Conservation (phyloP, 2,888 invertebrate species). For the Lamellibrachia satsuma region DNA sequence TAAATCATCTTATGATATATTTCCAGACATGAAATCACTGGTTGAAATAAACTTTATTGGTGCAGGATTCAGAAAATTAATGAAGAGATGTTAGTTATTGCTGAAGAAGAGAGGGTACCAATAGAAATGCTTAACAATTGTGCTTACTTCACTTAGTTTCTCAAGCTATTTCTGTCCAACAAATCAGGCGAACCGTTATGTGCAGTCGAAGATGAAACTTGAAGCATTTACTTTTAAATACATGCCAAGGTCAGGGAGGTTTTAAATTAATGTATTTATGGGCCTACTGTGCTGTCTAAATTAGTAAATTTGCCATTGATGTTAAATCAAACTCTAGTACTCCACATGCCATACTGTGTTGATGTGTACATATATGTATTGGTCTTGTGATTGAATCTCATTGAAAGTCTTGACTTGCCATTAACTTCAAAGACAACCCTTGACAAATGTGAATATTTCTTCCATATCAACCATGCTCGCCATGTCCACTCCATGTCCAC, state of each 20-base stretch:
- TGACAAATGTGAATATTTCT: background rate
- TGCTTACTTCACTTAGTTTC: no score
- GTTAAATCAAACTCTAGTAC: background rate
- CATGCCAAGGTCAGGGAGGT: no score
- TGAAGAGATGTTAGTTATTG: background rate
- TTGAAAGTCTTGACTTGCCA: background rate
- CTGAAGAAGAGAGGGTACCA: background rate
- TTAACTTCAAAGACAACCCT: background rate
- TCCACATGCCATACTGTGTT: background rate
- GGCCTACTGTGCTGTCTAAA: background rate
- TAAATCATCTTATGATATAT: background rate
- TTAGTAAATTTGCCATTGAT: background rate
- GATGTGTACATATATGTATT: background rate
- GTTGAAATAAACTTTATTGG: background rate
- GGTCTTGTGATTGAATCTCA: background rate
- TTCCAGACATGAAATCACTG: background rate
- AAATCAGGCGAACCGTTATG: no score
- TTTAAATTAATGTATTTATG: no score
- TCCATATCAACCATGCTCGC: background rate
- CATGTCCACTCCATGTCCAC: background rate
- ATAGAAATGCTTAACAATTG: no score
- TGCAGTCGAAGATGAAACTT: no score
- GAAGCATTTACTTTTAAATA: no score
- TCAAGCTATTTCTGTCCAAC: no score
- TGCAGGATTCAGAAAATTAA: background rate